Evolutionary conservation across 2,888 invertebrate species (phyloP).

Genomic region (Lepidochrysops patricia): DNA sequence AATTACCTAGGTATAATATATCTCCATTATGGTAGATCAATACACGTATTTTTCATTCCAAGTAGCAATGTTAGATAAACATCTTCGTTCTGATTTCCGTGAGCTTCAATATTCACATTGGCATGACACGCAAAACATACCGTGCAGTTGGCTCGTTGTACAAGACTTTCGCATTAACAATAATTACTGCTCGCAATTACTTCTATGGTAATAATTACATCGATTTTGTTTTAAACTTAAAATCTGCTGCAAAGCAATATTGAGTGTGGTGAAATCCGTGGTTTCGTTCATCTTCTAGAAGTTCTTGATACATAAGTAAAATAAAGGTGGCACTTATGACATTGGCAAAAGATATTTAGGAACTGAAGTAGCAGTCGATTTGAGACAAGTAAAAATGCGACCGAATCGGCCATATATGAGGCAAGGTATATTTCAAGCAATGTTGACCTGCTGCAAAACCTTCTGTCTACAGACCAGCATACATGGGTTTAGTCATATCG

Average conservation of each 20-base stretch:
- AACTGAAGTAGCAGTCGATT: background rate
- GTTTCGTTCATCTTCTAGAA: too few species aligned
- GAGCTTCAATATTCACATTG: background rate
- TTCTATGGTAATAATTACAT: too few species aligned
- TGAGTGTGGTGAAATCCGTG: too few species aligned
- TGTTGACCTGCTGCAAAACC: conserved; percentile 32
- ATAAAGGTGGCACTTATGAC: too few species aligned
- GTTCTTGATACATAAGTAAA: background rate
- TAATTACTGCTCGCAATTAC: background rate
- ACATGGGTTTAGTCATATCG: conserved; percentile 65
- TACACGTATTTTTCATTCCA: background rate
- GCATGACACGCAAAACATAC: background rate
- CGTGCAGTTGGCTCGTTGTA: background rate
- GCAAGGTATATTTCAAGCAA: background rate
- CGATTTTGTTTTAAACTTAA: background rate
- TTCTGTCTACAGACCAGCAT: conserved; percentile 63
- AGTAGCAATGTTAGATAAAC: background rate
- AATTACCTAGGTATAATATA: too few species aligned
- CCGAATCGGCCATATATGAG: background rate
- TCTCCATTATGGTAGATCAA: too few species aligned
- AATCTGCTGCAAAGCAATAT: too few species aligned
- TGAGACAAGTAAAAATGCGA: background rate
- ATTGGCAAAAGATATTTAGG: too few species aligned
- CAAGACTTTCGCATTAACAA: background rate
- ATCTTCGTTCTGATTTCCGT: background rate